A percentile compares a stretch with the other conserved stretches of the same genome.
Conservation (phyloP, 2,888 invertebrate species). For the Ophioninae sp. region DNA sequence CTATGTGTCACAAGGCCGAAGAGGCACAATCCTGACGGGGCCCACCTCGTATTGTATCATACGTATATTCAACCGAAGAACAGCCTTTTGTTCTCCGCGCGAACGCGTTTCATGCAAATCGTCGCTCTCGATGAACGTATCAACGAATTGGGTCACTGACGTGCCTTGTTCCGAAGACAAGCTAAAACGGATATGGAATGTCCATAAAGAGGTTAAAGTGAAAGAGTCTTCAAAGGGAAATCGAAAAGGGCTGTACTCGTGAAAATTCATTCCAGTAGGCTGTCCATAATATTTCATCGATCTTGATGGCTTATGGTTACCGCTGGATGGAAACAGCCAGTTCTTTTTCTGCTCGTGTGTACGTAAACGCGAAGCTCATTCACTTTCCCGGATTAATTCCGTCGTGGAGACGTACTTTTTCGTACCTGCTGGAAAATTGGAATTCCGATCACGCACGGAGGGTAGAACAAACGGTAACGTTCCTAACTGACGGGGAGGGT, state of each 20-base stretch:
- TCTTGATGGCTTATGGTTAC: conserved; percentile 11
- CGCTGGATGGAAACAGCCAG: not conserved
- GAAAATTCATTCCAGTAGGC: not conserved
- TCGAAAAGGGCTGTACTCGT: not conserved
- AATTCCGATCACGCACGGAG: conserved; percentile 50
- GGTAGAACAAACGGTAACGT: conserved; percentile 36
- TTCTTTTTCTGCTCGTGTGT: not conserved
- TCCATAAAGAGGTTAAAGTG: not conserved
- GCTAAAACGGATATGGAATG: not conserved
- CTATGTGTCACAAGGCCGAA: conserved; percentile 61
- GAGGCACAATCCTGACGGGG: conserved; percentile 50
- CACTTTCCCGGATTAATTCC: conserved; percentile 48
- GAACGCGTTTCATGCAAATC: conserved; percentile 49
- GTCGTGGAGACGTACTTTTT: conserved; percentile 40
- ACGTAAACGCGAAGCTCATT: conserved; percentile 20
- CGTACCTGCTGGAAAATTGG: conserved; percentile 51
- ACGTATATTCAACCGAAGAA: conserved; percentile 47
- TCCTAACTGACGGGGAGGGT: conserved; percentile 21
- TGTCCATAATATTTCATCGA: conserved; percentile 26
- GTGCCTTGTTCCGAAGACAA: conserved; percentile 8
- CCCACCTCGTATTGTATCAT: conserved; percentile 49
- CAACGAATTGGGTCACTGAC: conserved; percentile 48
- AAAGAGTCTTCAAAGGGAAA: not conserved
- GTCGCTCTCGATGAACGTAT: conserved; percentile 25
- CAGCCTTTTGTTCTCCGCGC: conserved; percentile 54